Percentiles rank a stretch among this genome's conserved stretches.
Conservation (phyloP, 2,113 vertebrate genomes). For the Cyprinodon brontotheroides region DNA sequence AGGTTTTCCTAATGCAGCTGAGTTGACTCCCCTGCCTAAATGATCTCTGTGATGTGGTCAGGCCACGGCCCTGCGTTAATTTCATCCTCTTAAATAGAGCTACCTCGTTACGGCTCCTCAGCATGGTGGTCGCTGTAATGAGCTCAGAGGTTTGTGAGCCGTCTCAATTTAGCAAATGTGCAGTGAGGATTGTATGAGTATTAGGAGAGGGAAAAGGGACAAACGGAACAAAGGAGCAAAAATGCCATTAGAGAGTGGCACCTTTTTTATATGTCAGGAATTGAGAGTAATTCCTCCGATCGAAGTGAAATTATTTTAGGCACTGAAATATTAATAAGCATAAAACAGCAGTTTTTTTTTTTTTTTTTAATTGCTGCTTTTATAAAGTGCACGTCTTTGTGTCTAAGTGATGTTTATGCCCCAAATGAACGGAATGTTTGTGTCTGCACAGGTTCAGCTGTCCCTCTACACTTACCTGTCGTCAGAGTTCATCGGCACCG, state of each 20-base stretch:
- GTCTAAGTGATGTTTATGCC: neutral
- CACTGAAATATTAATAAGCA: slow-evolving; percentile 45
- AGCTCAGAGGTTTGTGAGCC: slow-evolving; percentile 57
- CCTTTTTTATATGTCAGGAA: slow-evolving; percentile 51
- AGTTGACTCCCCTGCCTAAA: slow-evolving; percentile 34
- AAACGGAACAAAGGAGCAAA: slow-evolving; percentile 31
- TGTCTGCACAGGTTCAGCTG: slow-evolving; percentile 86
- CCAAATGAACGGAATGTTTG: slow-evolving; percentile 1
- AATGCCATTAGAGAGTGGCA: slow-evolving; percentile 19
- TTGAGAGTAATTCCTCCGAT: slow-evolving; percentile 34
- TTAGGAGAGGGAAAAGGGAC: slow-evolving; percentile 18
- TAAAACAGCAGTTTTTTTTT: slow-evolving; percentile 11
- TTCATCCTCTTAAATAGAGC: slow-evolving; percentile 53
- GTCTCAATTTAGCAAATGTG: neutral
- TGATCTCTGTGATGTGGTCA: slow-evolving; percentile 38
- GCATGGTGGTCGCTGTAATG: slow-evolving; percentile 49
- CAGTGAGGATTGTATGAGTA: slow-evolving; percentile 16
- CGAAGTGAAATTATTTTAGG: slow-evolving; percentile 38
- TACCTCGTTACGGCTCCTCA: slow-evolving; percentile 53
- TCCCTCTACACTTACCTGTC: slow-evolving; percentile 97
- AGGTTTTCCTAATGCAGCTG: slow-evolving; percentile 28
- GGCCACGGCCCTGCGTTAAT: slow-evolving; percentile 47
- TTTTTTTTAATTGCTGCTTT: slow-evolving; percentile 26
- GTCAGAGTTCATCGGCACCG: slow-evolving; percentile 98
- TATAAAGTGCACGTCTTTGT: slow-evolving; percentile 10